Evolutionary conservation across 1,140 invertebrate genomes (phyloP).

Genomic region (Drosophila kikkawai): DNA sequence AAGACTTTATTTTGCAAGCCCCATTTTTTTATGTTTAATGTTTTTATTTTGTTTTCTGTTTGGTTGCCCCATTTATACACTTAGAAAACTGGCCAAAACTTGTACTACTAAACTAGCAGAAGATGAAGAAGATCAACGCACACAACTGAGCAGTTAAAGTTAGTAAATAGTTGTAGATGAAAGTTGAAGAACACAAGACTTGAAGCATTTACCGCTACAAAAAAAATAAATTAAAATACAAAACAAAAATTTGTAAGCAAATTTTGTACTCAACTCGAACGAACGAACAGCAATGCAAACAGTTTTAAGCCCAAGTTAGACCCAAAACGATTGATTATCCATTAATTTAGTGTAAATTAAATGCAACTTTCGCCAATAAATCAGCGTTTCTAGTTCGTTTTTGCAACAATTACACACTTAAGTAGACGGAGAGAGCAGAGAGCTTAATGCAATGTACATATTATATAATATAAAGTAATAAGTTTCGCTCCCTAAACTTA

Average conservation of each 20-base stretch:
- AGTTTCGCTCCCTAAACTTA: constrained; percentile 56
- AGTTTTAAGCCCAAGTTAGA: constrained; percentile 63
- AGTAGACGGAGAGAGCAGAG: constrained; percentile 1
- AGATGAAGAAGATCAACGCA: constrained; percentile 20
- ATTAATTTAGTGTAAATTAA: constrained; percentile 70
- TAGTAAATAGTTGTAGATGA: constrained; percentile 10
- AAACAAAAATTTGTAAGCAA: constrained; percentile 49
- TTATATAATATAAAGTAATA: constrained; percentile 36
- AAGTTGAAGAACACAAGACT: constrained; percentile 69
- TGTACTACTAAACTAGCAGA: constrained; percentile 19
- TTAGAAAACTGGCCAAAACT: constrained; percentile 47
- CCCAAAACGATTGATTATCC: constrained; percentile 32
- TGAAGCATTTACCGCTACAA: constrained; percentile 77
- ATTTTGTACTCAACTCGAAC: constrained; percentile 64
- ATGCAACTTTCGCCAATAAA: constrained; percentile 34
- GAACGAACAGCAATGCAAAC: constrained; percentile 69
- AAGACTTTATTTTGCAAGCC: constrained; percentile 17
- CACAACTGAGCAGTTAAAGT: constrained; percentile 43
- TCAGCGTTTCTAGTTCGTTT: constrained; percentile 38
- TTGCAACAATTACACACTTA: constrained; percentile 15
- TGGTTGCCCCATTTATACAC: constrained; percentile 19
- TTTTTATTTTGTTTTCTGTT: constrained; percentile 16
- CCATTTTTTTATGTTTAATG: constrained; percentile 18
- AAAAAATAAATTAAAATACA: constrained; percentile 32
- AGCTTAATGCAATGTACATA: constrained; percentile 55